Percentiles rank a stretch among this genome's conserved stretches.
phyloP scores from a whole-genome alignment of 2,888 invertebrate genomes.

The Tachina lurida region DNA sequence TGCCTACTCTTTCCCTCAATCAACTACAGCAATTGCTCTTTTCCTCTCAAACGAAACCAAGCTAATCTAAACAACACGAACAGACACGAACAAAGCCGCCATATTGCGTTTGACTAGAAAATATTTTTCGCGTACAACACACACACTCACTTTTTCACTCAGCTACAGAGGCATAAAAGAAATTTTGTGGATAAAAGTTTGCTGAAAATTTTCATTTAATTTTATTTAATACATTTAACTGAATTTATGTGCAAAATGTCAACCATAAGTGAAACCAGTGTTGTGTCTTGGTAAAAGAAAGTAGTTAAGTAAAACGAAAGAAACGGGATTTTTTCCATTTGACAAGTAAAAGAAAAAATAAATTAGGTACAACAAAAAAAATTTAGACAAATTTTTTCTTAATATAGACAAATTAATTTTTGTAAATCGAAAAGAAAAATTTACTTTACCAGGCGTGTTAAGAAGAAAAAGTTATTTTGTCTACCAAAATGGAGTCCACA shows the following conservation, averaged over 20 bases:
- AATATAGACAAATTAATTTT: conserved; percentile 11
- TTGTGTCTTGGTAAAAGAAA: conserved; percentile 48
- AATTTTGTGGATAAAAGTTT: conserved; percentile 29
- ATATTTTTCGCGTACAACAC: conserved; percentile 58
- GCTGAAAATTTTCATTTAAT: conserved; percentile 6
- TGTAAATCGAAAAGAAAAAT: not conserved
- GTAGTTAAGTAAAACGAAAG: conserved; percentile 43
- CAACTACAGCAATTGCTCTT: conserved; percentile 47
- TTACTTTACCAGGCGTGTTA: not conserved
- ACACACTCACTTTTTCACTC: conserved; percentile 59
- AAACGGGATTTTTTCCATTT: conserved; percentile 51
- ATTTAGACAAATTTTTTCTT: conserved; percentile 29
- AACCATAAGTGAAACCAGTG: conserved; percentile 59
- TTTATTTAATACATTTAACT: conserved; percentile 47
- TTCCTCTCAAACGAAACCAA: conserved; percentile 55
- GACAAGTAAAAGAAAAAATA: conserved; percentile 57
- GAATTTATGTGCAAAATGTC: conserved; percentile 46
- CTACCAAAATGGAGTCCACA: conserved; percentile 47
- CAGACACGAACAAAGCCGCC: conserved; percentile 76
- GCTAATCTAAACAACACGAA: conserved; percentile 60
- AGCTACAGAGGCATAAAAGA: conserved; percentile 41
- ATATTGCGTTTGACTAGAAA: conserved; percentile 75
- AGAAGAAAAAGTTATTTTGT: not conserved
- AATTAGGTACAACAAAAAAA: conserved; percentile 46
- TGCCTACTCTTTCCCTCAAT: conserved; percentile 52